Base-by-base conservation (phyloP, 2,888 invertebrate species). In the Andrena marginata region DNA sequence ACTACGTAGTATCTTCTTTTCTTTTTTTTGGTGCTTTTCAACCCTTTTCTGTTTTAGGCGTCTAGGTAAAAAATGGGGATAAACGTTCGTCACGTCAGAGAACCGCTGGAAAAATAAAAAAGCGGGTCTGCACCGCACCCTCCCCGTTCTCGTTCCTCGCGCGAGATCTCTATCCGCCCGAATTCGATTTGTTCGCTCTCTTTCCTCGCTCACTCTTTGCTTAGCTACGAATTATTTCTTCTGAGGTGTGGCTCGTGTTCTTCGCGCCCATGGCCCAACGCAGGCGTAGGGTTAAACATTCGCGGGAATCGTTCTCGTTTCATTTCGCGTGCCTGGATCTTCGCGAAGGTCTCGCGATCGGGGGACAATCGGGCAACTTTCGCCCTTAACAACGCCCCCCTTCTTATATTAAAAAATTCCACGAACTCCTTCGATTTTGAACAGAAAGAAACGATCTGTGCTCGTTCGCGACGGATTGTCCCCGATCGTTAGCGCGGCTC, bases 71-170 rank as follows among this genome's bases (percentile, higher is more conserved):
- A 82, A 89, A 85, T 35, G 48, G 26, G 56, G 59, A 31, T 80
- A 86, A 63, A 81, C 81, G 85, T 33, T 65, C 80, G 70, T 42
- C 82, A 79, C 59, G 64, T 85, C 67, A 26, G 68, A 79, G 74
- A 82, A 78, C 87, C 49, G 49, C 84, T 86, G 87, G 72, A 80
- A 87, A 80, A 77, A 80, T 82, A 82, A 87, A 84, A 73, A 76
- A 77, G 59, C 70, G 73, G 29, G 63, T 69, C 48, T 73, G 56
- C 48, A 33, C 62, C n/a, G 56, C 48, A 33, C 62, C n/a, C 31
- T 64, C 77, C 33, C 78, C 65, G 56, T 69, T 75, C 35, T 51
- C 49, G 68, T 29, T 48, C 23, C 6, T 75, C 35, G 29, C 62
- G 31, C 59, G 16, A 13, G 56, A 23, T 35, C 54, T 31, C 31